Evolutionary conservation across 2,113 vertebrate genomes (phyloP).

Genomic region (Atractosteus spatula): DNA sequence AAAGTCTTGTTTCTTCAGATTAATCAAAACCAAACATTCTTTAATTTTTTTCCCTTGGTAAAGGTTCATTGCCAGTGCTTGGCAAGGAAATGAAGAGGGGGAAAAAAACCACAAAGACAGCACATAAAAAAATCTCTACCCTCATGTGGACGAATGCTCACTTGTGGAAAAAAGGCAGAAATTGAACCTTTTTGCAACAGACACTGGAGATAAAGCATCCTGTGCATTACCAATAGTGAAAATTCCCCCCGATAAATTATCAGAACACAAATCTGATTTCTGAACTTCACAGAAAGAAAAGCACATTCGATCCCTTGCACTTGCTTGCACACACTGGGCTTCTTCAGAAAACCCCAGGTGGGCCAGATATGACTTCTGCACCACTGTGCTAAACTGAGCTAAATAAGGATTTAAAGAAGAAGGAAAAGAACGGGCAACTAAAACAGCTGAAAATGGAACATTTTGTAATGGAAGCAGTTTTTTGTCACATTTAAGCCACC

Average conservation of each 20-base stretch:
- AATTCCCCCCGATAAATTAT: neutral
- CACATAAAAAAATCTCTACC: neutral
- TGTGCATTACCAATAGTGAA: neutral
- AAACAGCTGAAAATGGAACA: too few species aligned
- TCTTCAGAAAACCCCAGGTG: too few species aligned
- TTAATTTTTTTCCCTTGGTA: constrained; percentile 40
- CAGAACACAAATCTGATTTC: neutral
- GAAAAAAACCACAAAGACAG: neutral
- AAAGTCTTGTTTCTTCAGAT: constrained; percentile 83
- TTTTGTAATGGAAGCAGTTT: too few species aligned
- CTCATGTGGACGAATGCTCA: neutral
- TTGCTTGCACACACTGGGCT: too few species aligned
- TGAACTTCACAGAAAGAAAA: neutral
- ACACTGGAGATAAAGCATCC: neutral
- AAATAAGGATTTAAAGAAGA: too few species aligned
- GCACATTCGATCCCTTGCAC: neutral
- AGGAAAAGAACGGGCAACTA: too few species aligned
- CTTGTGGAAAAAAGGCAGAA: constrained; percentile 6
- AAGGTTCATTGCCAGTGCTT: neutral
- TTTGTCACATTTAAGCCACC: too few species aligned
- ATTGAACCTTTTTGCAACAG: neutral
- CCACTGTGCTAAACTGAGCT: too few species aligned
- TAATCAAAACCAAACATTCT: constrained; percentile 77
- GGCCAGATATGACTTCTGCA: too few species aligned
- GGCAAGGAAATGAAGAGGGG: neutral